These are phyloP conservation scores for Knipowitschia caucasica DNA, from an alignment of 2,797 vertebrate species.

Conservation along the genomic window DNA sequence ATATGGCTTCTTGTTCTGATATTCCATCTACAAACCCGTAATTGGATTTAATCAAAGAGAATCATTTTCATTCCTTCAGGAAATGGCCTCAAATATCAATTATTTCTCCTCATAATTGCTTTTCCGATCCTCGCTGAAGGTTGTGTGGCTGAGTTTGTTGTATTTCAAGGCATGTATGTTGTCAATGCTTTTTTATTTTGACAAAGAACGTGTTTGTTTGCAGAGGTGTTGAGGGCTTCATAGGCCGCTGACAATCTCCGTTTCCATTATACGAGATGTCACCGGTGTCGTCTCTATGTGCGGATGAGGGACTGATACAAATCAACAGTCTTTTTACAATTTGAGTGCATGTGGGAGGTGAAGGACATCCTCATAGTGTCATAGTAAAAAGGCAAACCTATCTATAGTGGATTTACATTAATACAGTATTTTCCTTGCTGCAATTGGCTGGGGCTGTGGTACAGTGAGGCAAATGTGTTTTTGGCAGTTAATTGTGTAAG, in stretches of 20 bases:
- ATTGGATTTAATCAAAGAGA: conserved; percentile 14
- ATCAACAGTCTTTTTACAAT: not conserved
- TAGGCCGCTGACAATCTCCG: not conserved
- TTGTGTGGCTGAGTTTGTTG: not conserved
- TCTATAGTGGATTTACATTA: too few species aligned
- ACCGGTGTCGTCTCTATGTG: not conserved
- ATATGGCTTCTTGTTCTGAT: not conserved
- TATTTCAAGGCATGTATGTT: not conserved
- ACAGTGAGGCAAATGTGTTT: too few species aligned
- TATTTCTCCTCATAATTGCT: not conserved
- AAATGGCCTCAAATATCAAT: not conserved
- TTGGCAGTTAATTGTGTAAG: too few species aligned
- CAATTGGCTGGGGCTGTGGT: too few species aligned
- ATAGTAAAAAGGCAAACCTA: not conserved
- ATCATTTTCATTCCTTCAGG: conserved; percentile 8
- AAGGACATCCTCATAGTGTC: conserved; percentile 6
- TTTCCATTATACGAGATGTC: not conserved
- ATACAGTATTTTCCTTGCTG: not conserved
- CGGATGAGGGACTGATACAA: not conserved
- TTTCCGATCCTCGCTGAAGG: not conserved
- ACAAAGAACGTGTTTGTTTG: not conserved
- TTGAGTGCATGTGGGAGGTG: not conserved
- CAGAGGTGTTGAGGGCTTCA: not conserved
- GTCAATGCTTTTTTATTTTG: not conserved
- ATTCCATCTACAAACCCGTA: conserved; percentile 10